Evolutionary conservation across 2,113 vertebrate species (phyloP), one percentile per base, ranked within the genome.

Genomic region (Oplegnathus fasciatus): DNA sequence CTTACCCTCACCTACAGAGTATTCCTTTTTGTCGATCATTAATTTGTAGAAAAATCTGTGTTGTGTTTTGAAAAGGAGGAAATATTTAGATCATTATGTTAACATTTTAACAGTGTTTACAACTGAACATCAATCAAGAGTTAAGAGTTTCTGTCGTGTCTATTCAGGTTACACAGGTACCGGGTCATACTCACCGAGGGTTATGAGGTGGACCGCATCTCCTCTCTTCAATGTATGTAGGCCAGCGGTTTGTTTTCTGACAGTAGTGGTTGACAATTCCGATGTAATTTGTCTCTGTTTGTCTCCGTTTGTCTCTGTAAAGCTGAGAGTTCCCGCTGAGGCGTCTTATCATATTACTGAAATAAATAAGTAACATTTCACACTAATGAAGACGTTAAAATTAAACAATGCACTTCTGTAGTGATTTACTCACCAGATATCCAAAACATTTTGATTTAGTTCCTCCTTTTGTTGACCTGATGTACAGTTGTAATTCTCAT

Each of bases 41-140:
- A 89, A 79, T 48, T 75, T 95, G 82, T 46, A 92, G 52, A 64
- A 69, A 87, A 95, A 96, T 76, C 95, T 96, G 82, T 18, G 22
- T 32, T 30, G 17, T 20, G 42, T 75, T 48, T 75, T 6, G 9
- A 20, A 46, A 34, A 58, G 3, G 28, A 44, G 7, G 14, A 85
- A 55, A 24, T 46, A 24, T 50, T 84, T n/a, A 50, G 10, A 30
- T 58, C 17, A 66, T 60, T 42, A 2, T 22, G 22, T 34, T 2
- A 30, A 40, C 30, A 8, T 9, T 52, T 68, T 18, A 40, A 24
- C 32, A 46, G 7, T 60, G 28, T 46, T 50, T 37, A 26, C 2
- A 50, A 62, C 10, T 30, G 2, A 40, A 52, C 15, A 69, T 37
- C 5, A 26, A 44, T 60, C 0, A 60, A 22, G 2, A 70, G 1